These are phyloP conservation scores for Thamnaconus septentrionalis DNA, from an alignment of 2,113 vertebrate genomes.

Conservation along the genomic window DNA sequence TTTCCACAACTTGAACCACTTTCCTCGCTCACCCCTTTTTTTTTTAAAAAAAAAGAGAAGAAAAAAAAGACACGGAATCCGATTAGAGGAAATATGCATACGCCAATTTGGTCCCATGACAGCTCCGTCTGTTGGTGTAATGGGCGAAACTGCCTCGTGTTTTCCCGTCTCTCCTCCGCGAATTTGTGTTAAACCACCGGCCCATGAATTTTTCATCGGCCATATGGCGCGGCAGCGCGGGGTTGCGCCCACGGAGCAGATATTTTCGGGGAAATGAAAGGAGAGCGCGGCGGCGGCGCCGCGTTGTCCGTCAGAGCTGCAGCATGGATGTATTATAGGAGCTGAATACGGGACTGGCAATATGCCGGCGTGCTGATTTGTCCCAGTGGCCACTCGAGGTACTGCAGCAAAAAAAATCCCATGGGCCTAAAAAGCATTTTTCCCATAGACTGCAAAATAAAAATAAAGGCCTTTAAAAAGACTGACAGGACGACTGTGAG, in stretches of 20 bases:
- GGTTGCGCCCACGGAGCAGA: constrained; percentile 34
- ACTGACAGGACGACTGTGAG: too few relatives aligned
- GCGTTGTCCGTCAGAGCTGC: background rate
- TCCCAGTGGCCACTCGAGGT: too few relatives aligned
- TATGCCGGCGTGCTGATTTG: too few relatives aligned
- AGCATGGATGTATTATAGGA: too few relatives aligned
- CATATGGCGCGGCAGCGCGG: constrained; percentile 63
- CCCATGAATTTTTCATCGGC: constrained; percentile 71
- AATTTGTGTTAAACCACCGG: constrained; percentile 65
- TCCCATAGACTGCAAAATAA: too few relatives aligned
- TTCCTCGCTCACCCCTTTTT: constrained; percentile 51
- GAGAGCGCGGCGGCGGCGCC: constrained; percentile 40
- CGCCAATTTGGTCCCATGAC: constrained; percentile 50
- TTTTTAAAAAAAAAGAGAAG: constrained; percentile 14
- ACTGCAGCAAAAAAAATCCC: too few relatives aligned
- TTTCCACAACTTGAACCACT: constrained; percentile 71
- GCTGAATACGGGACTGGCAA: too few relatives aligned
- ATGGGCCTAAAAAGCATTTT: too few relatives aligned
- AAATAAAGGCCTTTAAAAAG: too few relatives aligned
- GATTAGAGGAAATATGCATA: constrained; percentile 70
- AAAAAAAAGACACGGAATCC: constrained; percentile 54
- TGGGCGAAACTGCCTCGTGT: constrained; percentile 63
- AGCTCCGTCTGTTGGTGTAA: constrained; percentile 61
- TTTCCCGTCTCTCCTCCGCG: constrained; percentile 64
- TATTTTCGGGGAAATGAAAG: constrained; percentile 52